Conservation (phyloP, 2,888 invertebrate species). For the Lamproptera curius region DNA sequence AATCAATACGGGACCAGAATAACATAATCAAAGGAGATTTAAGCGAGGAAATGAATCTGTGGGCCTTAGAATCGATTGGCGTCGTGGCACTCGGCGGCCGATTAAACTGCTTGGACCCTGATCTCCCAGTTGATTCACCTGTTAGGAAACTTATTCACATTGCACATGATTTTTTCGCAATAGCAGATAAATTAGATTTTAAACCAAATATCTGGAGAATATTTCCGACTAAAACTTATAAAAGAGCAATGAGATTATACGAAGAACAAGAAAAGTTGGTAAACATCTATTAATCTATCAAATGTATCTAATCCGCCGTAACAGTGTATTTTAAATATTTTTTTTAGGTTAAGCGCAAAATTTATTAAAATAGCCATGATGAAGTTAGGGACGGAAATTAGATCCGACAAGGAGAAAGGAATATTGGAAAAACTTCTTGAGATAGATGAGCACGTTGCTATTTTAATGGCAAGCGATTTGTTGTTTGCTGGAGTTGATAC, state of each 20-base stretch:
- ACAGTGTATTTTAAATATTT: too few species aligned
- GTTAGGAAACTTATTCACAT: constrained; percentile 48
- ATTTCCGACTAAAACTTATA: constrained; percentile 40
- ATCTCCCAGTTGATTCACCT: constrained; percentile 50
- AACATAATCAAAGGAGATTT: constrained; percentile 77
- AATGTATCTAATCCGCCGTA: too few species aligned
- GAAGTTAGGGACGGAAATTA: constrained; percentile 30
- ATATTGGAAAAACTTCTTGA: constrained; percentile 79
- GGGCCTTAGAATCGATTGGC: constrained; percentile 79
- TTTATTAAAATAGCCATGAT: constrained; percentile 40
- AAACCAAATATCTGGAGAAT: constrained; percentile 47
- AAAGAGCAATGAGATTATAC: constrained; percentile 47
- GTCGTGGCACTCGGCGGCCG: constrained; percentile 58
- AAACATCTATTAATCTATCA: neutral
- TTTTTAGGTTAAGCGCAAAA: constrained; percentile 34
- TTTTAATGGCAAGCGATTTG: constrained; percentile 81
- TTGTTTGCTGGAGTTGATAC: constrained; percentile 82
- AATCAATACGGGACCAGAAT: constrained; percentile 63
- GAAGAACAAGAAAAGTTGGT: constrained; percentile 48
- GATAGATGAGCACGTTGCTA: constrained; percentile 75
- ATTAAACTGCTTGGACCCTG: constrained; percentile 50
- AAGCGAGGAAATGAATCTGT: constrained; percentile 76
- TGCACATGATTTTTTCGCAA: constrained; percentile 44
- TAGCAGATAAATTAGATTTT: constrained; percentile 43
- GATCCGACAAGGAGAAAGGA: constrained; percentile 56